Evolutionary conservation across 2,797 vertebrate genomes (phyloP), one percentile per base, ranked within the genome.

Genomic region (Limnodromus scolopaceus): DNA sequence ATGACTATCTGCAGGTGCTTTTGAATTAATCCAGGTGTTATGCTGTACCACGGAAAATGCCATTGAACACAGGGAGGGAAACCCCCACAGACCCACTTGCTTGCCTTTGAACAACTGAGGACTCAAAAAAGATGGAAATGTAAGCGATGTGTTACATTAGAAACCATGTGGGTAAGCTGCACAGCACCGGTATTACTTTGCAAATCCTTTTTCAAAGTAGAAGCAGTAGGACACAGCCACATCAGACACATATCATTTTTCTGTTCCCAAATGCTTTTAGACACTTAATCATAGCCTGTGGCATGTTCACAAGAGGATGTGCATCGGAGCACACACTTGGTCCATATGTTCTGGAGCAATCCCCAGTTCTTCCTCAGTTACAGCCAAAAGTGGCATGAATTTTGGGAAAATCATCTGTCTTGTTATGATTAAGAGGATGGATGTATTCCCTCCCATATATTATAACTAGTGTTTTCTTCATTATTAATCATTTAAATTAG

Each of bases 271-370:
- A 87, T 54, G 61, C 46, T 94, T 93, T 80, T 43, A 89, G 87
- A 78, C 77, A 78, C 43, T 82, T 85, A 71, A 89, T 93, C 89
- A 87, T 36, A 75, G 92, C 57, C 92, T 55, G 65, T 53, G 87
- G 61, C 76, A 69, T 25, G 45, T 81, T 88, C 93, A 88, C 65
- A 58, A 78, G 87, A 92, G 57, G 82, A 43, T 75, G 72, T 65
- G 89, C 72, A 65, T 65, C 2, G 2, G 72, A 88, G 79, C 11
- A 0, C 89, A 34, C 24, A 4, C 79, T 69, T 53, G 25, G 79
- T 69, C 95, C 90, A 72, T 94, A 88, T 96, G 96, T 85, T 94
- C 79, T 91, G 89, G 84, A 89, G 84, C 87, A 88, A 77, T 78
- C 84, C 79, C 75, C 79, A 83, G 72, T 71, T 93, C 54, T 16